Evolutionary conservation across 2,888 invertebrate species (phyloP).

Genomic region (Drosophila cyrtoloma): DNA sequence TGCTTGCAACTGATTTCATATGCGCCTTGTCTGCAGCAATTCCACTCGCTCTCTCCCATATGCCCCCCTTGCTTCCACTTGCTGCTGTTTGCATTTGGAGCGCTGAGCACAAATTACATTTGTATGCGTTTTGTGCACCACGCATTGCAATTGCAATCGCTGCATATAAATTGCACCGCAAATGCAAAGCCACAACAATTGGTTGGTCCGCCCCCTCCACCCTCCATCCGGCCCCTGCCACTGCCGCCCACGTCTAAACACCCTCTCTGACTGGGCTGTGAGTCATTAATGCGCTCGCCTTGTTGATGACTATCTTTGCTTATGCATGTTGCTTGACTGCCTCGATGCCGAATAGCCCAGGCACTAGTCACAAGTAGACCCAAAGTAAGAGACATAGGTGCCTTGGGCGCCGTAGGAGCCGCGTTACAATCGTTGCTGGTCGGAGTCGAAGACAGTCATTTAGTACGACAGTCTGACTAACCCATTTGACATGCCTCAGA

Average conservation of each 20-base stretch:
- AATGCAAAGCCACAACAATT: slow-evolving; percentile 79
- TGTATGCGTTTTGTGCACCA: slow-evolving; percentile 78
- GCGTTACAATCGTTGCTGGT: neutral
- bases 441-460: slow-evolving; percentile 2
- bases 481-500: slow-evolving; percentile 40
- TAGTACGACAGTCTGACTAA: slow-evolving; percentile 5
- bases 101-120: slow-evolving; percentile 74
- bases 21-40: slow-evolving; percentile 61
- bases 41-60: neutral
- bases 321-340: slow-evolving; percentile 63
- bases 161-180: slow-evolving; percentile 77
- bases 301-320: slow-evolving; percentile 78
- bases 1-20: slow-evolving; percentile 68
- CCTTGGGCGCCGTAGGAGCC: slow-evolving; percentile 1
- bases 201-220: slow-evolving; percentile 7
- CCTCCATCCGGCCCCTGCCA: neutral
- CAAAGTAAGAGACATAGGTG: slow-evolving; percentile 1
- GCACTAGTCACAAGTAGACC: neutral
- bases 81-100: slow-evolving; percentile 67
- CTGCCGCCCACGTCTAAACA: too few species aligned
- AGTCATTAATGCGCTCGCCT: slow-evolving; percentile 78
- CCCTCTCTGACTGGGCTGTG: slow-evolving; percentile 6
- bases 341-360: slow-evolving; percentile 12
- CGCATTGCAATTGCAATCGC: slow-evolving; percentile 80
- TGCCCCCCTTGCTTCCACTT: slow-evolving; percentile 3